Evolutionary conservation across 2,113 vertebrate species (phyloP).

Genomic region (Macrotis lagotis): DNA sequence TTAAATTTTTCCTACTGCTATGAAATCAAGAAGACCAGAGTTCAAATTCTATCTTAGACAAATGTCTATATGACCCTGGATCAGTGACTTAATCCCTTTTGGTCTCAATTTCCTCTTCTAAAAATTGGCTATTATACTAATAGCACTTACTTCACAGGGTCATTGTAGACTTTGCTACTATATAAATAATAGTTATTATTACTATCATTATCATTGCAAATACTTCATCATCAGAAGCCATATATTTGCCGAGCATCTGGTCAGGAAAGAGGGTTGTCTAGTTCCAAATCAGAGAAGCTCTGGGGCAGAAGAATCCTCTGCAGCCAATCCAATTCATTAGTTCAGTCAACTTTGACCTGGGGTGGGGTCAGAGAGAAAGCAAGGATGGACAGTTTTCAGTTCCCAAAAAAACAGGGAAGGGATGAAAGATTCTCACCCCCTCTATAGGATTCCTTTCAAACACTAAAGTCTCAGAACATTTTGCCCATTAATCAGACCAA

Average conservation of each 20-base stretch:
- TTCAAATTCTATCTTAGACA: not conserved
- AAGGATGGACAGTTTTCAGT: not conserved
- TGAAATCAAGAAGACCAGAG: not conserved
- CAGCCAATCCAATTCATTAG: not conserved
- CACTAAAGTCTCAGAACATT: conserved; percentile 54
- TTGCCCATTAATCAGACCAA: conserved; percentile 47
- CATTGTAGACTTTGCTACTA: conserved; percentile 16
- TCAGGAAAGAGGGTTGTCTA: not conserved
- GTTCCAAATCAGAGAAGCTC: not conserved
- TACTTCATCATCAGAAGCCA: not conserved
- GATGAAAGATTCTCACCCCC: not conserved
- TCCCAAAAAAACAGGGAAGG: not conserved
- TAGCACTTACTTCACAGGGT: not conserved
- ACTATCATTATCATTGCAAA: not conserved
- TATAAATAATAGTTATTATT: not conserved
- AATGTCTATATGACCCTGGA: not conserved
- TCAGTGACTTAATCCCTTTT: not conserved
- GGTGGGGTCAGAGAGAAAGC: not conserved
- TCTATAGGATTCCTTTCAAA: conserved; percentile 1
- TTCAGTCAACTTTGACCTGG: not conserved
- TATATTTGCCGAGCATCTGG: not conserved
- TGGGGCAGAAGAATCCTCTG: not conserved
- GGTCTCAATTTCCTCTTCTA: not conserved
- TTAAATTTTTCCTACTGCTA: too few species aligned
- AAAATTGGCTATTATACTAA: not conserved